Percentiles rank a stretch among this genome's conserved stretches.
These are phyloP conservation scores for Sminthurides bifidus DNA, from an alignment of 1,140 invertebrate species.

Conservation along the genomic window DNA sequence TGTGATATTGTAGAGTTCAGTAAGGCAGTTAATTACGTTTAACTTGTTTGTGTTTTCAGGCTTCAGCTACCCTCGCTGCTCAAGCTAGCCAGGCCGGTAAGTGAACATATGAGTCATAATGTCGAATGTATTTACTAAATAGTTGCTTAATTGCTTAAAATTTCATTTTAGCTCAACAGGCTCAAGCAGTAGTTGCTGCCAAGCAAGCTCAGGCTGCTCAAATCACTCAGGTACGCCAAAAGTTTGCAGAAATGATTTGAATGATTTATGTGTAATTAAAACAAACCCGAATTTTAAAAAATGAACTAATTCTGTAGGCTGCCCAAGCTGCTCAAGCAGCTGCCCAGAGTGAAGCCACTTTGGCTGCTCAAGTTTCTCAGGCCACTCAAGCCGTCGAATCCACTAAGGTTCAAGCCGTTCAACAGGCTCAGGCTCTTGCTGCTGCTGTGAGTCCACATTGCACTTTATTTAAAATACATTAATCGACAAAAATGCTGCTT, in stretches of 20 bases:
- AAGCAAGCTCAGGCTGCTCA: slow-evolving; percentile 32
- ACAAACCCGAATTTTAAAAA: too few species aligned
- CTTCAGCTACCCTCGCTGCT: slow-evolving; percentile 17
- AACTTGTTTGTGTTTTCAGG: slow-evolving; percentile 1
- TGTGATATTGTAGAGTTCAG: neutral
- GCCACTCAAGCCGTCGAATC: slow-evolving; percentile 33
- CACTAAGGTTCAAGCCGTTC: slow-evolving; percentile 32
- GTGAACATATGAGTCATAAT: slow-evolving; percentile 1
- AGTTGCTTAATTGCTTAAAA: neutral
- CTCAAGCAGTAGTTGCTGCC: slow-evolving; percentile 31
- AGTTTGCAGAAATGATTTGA: neutral
- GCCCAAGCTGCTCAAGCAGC: slow-evolving; percentile 23
- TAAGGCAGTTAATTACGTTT: neutral
- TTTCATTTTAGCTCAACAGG: slow-evolving; percentile 9
- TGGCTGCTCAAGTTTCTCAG: slow-evolving; percentile 28
- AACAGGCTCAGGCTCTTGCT: slow-evolving; percentile 31
- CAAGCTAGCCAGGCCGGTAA: slow-evolving; percentile 20
- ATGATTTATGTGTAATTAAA: too few species aligned
- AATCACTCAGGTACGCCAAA: slow-evolving; percentile 7
- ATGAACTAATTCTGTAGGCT: neutral
- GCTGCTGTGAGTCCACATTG: too few species aligned
- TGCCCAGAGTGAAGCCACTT: slow-evolving; percentile 19
- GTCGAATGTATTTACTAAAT: neutral
- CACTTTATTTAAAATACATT: too few species aligned
- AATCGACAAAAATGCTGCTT: too few species aligned